A percentile compares a stretch with the other conserved stretches of the same genome.
These are phyloP conservation scores for Eutolmus rufibarbis DNA, from an alignment of 2,888 invertebrate species.

Conservation along the genomic window DNA sequence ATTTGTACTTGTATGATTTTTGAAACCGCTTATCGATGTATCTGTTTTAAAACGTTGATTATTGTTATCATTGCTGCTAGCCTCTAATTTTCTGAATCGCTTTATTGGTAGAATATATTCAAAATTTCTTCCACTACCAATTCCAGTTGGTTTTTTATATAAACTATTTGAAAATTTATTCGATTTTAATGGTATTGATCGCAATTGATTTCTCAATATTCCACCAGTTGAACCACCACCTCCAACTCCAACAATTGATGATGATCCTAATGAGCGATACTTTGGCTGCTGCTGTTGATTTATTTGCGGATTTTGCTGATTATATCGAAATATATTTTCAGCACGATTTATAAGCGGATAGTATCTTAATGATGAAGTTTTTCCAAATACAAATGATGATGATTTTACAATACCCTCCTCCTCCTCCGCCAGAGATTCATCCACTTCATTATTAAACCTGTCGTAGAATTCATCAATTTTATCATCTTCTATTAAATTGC, in stretches of 20 bases:
- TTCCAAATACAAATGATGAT: not conserved
- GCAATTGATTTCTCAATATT: not conserved
- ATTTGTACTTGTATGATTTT: constrained; percentile 39
- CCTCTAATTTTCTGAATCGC: not conserved
- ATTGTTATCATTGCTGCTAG: not conserved
- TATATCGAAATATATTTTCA: not conserved
- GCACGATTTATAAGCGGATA: not conserved
- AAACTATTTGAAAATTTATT: not conserved
- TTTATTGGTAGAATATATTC: not conserved
- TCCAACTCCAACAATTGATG: not conserved
- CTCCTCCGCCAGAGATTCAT: not conserved
- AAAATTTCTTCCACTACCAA: not conserved
- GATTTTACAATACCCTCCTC: not conserved
- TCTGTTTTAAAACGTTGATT: not conserved
- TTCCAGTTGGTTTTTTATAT: not conserved
- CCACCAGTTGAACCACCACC: not conserved
- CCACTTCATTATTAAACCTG: not conserved
- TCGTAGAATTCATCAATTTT: not conserved
- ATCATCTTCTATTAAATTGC: constrained; percentile 15
- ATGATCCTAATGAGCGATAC: not conserved
- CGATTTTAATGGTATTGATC: not conserved
- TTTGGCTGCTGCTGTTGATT: not conserved
- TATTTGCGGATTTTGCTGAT: not conserved
- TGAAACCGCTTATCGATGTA: constrained; percentile 42
- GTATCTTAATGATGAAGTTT: not conserved